Percentiles rank a stretch among this genome's conserved stretches.
phyloP scores from a whole-genome alignment of 1,140 invertebrate genomes.

The Zaprionus vittiger region DNA sequence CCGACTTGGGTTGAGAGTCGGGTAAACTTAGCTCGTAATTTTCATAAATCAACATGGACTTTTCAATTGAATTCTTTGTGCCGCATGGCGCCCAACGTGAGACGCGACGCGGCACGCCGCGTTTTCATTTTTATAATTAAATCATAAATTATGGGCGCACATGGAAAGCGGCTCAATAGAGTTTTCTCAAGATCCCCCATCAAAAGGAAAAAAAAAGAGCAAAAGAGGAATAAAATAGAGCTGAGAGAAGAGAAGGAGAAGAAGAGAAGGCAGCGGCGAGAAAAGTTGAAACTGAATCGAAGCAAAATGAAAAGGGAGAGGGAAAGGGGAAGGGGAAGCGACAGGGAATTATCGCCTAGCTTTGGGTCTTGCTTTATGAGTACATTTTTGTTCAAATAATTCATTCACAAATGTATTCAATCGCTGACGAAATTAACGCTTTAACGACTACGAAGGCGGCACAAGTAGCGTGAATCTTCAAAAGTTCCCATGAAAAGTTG shows the following conservation, averaged over 20 bases:
- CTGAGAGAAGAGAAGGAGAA: neutral
- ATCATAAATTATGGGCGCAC: constrained; percentile 71
- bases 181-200: constrained; percentile 23
- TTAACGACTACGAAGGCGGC: neutral
- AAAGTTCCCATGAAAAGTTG: neutral
- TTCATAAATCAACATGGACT: constrained; percentile 76
- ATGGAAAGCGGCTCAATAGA: constrained; percentile 61
- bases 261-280: too few species aligned
- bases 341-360: constrained; percentile 1
- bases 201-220: neutral
- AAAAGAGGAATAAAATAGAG: neutral
- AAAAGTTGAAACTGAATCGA: neutral
- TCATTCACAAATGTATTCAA: neutral
- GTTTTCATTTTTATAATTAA: constrained; percentile 71
- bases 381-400: neutral
- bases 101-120: neutral
- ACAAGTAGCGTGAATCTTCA: neutral
- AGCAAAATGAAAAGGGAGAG: neutral
- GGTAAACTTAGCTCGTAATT: constrained; percentile 60
- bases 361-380: neutral
- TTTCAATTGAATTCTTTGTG: constrained; percentile 66
- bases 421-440: neutral
- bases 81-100: constrained; percentile 14
- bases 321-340: neutral
- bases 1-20: constrained; percentile 32